Conservation (phyloP, 2,113 vertebrate genomes). For the Dipodomys ordii region DNA sequence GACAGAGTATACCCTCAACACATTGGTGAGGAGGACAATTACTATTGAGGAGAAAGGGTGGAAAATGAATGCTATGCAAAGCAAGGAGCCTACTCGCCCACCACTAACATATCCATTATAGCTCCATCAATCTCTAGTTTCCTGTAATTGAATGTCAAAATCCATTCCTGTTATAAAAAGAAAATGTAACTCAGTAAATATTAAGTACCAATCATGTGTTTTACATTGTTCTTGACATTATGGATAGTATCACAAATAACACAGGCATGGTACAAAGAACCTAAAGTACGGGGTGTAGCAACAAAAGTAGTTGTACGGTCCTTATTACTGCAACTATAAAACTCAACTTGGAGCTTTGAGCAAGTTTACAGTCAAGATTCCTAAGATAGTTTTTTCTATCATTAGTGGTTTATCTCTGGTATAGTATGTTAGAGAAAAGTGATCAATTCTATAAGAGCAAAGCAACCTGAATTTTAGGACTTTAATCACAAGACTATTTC, state of each 20-base stretch:
- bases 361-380: too few species aligned
- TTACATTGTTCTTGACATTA: background rate
- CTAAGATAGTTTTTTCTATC: background rate
- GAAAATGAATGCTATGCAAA: background rate
- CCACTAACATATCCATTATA: background rate
- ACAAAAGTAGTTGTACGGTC: background rate
- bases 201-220: background rate
- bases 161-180: background rate
- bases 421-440: background rate
- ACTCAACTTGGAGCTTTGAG: background rate
- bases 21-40: background rate
- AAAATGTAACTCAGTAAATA: background rate
- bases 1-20: too few species aligned
- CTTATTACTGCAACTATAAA: background rate
- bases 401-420: background rate
- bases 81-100: background rate
- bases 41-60: background rate
- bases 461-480: background rate
- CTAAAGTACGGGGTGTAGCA: background rate
- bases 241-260: background rate
- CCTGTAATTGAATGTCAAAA: constrained; percentile 3
- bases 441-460: constrained; percentile 3
- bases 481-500: background rate
- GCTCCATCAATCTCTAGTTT: background rate
- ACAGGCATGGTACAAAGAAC: background rate